Evolutionary conservation across 2,113 vertebrate species (phyloP).

Genomic region (Sigmodon hispidus): DNA sequence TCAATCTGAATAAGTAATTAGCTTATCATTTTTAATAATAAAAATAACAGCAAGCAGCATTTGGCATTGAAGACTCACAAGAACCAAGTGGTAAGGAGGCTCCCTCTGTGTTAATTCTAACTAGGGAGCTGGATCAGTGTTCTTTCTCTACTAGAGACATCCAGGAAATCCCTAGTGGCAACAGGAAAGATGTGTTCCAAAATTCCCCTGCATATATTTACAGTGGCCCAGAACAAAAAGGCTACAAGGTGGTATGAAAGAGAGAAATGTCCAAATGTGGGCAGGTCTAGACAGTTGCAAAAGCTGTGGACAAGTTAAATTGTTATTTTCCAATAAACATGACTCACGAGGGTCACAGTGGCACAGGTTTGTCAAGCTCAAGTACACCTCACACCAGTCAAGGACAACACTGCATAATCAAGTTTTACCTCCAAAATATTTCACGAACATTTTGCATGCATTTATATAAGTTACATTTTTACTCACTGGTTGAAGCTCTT

Average conservation of each 20-base stretch:
- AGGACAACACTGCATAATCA: not conserved
- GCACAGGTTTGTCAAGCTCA: not conserved
- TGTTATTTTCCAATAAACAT: not conserved
- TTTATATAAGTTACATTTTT: not conserved
- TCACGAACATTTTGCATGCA: not conserved
- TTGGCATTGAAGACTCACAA: not conserved
- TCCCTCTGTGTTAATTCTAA: not conserved
- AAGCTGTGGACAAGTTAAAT: not conserved
- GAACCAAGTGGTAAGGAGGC: not conserved
- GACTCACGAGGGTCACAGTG: no score
- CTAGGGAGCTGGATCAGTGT: not conserved
- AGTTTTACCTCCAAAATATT: not conserved
- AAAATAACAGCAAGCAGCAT: conserved; percentile 1
- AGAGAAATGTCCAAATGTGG: no score
- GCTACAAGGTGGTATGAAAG: not conserved
- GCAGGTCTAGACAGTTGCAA: no score
- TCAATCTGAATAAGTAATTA: conserved; percentile 17
- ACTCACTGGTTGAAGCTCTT: not conserved
- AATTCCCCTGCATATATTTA: not conserved
- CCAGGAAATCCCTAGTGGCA: not conserved
- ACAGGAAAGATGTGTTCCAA: not conserved
- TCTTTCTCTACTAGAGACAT: not conserved
- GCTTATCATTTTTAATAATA: conserved; percentile 4
- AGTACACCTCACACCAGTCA: not conserved
- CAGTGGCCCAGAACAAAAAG: not conserved